Percentiles rank a stretch among this genome's conserved stretches.
These are phyloP conservation scores for Elmis aenea DNA, from an alignment of 2,888 invertebrate species.

Conservation along the genomic window DNA sequence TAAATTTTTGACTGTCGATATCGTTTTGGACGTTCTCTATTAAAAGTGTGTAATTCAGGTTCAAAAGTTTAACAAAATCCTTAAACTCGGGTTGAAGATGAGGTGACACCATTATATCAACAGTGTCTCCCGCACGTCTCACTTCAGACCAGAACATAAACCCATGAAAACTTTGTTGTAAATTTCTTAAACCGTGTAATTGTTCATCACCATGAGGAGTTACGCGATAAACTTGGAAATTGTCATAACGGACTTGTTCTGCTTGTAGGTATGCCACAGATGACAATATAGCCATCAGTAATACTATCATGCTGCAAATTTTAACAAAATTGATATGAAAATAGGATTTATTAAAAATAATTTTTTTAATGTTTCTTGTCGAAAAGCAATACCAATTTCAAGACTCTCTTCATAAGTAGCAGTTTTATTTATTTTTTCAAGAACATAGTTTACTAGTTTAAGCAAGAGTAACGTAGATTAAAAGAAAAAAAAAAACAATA, in stretches of 20 bases:
- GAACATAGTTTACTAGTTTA: no score
- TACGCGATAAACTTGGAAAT: conserved; percentile 35
- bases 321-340: no score
- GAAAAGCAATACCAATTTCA: no score
- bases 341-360: no score
- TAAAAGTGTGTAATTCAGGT: conserved; percentile 45
- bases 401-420: no score
- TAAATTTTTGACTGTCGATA: conserved; percentile 46
- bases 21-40: conserved; percentile 57
- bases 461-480: no score
- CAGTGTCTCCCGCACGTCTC: conserved; percentile 39
- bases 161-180: conserved; percentile 1
- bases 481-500: no score
- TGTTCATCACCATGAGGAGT: conserved; percentile 26
- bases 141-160: conserved; percentile 46
- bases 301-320: no score
- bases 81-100: conserved; percentile 47
- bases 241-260: conserved; percentile 23
- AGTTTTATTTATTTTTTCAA: no score
- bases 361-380: no score
- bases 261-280: no score
- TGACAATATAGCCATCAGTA: no score
- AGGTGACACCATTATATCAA: conserved; percentile 59
- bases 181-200: not conserved
- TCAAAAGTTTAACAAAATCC: conserved; percentile 40